A percentile compares a stretch with the other conserved stretches of the same genome.
Evolutionary conservation across 2,797 vertebrate genomes (phyloP).

Genomic region (Chelidonichthys spinosus): DNA sequence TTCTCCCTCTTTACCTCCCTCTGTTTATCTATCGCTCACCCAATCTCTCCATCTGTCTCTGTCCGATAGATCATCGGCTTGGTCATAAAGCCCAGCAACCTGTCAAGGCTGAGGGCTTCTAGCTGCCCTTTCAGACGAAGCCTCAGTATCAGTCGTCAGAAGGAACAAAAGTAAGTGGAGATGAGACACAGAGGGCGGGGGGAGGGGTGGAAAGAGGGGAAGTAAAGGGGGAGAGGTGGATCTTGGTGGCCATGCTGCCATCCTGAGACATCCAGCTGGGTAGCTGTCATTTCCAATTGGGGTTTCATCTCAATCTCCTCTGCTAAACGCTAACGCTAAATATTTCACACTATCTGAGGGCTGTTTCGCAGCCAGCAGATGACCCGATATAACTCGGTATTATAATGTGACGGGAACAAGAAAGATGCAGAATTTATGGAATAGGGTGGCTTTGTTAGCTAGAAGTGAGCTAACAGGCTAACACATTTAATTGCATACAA

Average conservation of each 20-base stretch:
- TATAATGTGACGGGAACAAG: not conserved
- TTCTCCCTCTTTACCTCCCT: conserved; percentile 38
- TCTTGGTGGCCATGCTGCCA: conserved; percentile 44
- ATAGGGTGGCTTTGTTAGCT: not conserved
- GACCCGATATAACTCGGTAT: not conserved
- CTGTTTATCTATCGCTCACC: conserved; percentile 45
- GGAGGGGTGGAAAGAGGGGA: not conserved
- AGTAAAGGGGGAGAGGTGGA: conserved; percentile 25
- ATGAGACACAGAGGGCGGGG: conserved; percentile 20
- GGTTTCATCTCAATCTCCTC: conserved; percentile 59
- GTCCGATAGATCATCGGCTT: conserved; percentile 61
- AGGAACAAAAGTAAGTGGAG: conserved; percentile 33
- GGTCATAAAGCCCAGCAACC: conserved; percentile 51
- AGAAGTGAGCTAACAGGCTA: not conserved
- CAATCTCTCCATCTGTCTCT: conserved; percentile 51
- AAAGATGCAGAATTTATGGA: not conserved
- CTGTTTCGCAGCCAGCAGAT: conserved; percentile 23
- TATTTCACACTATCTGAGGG: conserved; percentile 20
- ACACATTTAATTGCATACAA: too few relatives aligned
- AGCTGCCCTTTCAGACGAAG: conserved; percentile 40
- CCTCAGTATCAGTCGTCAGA: conserved; percentile 21
- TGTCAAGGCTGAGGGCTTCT: conserved; percentile 56
- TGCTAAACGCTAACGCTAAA: conserved; percentile 29
- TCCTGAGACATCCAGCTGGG: conserved; percentile 59
- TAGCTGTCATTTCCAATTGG: conserved; percentile 59